Evolutionary conservation across 2,113 vertebrate genomes (phyloP).

Genomic region (Menura novaehollandiae): DNA sequence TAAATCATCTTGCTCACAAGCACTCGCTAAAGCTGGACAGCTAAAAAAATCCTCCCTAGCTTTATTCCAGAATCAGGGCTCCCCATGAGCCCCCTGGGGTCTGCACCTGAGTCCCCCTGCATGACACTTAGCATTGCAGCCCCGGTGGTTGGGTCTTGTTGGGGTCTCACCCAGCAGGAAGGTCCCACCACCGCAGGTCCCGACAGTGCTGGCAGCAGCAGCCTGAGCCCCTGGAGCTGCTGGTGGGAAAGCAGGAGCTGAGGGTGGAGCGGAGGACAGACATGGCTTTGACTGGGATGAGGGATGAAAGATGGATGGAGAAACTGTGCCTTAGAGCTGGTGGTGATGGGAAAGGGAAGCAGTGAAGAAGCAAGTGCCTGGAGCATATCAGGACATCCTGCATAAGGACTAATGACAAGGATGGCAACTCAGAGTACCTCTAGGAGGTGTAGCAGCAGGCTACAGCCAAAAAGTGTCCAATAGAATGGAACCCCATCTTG

Average conservation of each 20-base stretch:
- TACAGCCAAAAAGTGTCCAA: background rate
- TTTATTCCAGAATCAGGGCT: background rate
- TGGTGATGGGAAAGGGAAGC: background rate
- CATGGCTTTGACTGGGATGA: background rate
- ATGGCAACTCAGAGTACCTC: background rate
- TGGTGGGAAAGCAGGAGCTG: background rate
- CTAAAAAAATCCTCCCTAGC: background rate
- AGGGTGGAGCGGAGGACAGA: background rate
- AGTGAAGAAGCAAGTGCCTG: background rate
- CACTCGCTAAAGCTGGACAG: background rate
- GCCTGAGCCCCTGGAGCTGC: accelerated
- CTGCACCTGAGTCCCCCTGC: background rate
- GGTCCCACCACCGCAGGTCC: accelerated
- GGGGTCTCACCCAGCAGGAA: background rate
- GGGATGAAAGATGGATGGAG: background rate
- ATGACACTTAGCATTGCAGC: accelerated
- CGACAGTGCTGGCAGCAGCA: accelerated
- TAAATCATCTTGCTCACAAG: background rate
- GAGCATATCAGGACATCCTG: accelerated
- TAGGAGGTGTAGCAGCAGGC: background rate
- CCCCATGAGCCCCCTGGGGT: accelerated
- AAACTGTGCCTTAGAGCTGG: background rate
- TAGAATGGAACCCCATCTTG: background rate
- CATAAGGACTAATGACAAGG: background rate
- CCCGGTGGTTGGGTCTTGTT: background rate